These are phyloP conservation scores for Torymus tubicola DNA, from an alignment of 2,888 invertebrate genomes.

Conservation along the genomic window DNA sequence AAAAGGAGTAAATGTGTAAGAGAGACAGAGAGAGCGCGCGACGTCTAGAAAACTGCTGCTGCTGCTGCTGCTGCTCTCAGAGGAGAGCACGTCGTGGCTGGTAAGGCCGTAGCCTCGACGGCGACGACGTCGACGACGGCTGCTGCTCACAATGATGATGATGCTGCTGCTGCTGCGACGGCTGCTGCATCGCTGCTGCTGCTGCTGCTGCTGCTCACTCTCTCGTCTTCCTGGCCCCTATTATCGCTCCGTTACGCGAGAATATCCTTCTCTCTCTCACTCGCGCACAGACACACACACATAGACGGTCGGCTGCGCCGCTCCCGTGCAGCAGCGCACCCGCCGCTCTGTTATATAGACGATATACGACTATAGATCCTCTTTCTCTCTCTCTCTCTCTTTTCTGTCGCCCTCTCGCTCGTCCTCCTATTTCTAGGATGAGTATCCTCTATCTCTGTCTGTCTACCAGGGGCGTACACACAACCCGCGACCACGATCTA, in stretches of 20 bases:
- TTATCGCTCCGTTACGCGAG: slow-evolving; percentile 24
- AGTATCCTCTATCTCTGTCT: too few species aligned
- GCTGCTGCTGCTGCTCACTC: slow-evolving; percentile 18
- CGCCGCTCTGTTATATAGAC: too few species aligned
- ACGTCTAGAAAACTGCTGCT: neutral
- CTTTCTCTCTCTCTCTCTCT: too few species aligned
- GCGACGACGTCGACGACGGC: neutral
- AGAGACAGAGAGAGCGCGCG: slow-evolving; percentile 58
- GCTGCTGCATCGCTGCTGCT: slow-evolving; percentile 31
- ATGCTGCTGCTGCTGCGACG: slow-evolving; percentile 47
- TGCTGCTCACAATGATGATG: neutral
- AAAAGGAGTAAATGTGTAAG: slow-evolving; percentile 45
- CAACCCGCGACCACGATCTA: too few species aligned
- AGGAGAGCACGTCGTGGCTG: slow-evolving; percentile 44
- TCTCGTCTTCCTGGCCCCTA: slow-evolving; percentile 21
- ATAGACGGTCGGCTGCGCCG: too few species aligned
- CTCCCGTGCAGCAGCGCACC: too few species aligned
- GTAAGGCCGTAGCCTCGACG: slow-evolving; percentile 5
- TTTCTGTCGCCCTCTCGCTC: too few species aligned
- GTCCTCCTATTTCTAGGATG: too few species aligned
- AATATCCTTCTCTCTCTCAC: slow-evolving; percentile 3
- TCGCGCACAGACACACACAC: neutral
- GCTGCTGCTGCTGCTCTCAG: slow-evolving; percentile 11
- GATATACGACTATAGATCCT: too few species aligned
- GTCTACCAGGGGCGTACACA: too few species aligned